Base-by-base conservation (phyloP, 2,888 invertebrate genomes). In the Drosophila putrida region DNA sequence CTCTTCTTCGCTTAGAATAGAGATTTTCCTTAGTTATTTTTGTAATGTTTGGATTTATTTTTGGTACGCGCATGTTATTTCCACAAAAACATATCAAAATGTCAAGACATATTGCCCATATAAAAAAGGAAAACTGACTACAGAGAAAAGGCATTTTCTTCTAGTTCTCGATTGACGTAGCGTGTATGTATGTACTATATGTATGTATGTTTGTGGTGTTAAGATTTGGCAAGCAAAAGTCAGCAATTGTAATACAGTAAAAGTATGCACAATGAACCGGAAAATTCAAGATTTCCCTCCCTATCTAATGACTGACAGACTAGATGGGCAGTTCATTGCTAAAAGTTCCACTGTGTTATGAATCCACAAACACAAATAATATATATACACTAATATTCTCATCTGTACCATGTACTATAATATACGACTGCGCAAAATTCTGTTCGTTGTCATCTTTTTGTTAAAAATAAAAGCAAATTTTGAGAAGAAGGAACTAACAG, bases 41-140 rank as follows among this genome's bases (percentile, higher is more conserved):
- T 70, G 89, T 80, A 86, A 80, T 86, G 87, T 89, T 80, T 84
- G 89, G 68, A 70, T 83, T 80, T 84, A 86, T 88, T 86, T 84
- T 83, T 80, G 87, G 87, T 78, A 58, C 67, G 68, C 75, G 64
- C 75, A 61, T 35, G 27, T 67, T 79, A 67, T 77, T 65, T 68
- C 77, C 71, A 87, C 75, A 69, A 83, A 71, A 82, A 71, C 58
- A 67, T 75, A 70, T 80, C 87, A 71, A 86, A 88, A 88, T 79
- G 68, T 64, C 76, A 78, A 68, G 73, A 73, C 82, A 75, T 59
- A 75, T 71, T 68, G 62, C 49, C 73, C 77, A 77, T 77, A 66
- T 63, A 66, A 61, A 63, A 74, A 47, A 46, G 59, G 66, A 74
- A 47, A 61, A 36, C 55, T 55, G 62, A 61, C 60, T 66, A 67